Conservation (phyloP, 2,113 vertebrate genomes). For the Tragelaphus strepsiceros region DNA sequence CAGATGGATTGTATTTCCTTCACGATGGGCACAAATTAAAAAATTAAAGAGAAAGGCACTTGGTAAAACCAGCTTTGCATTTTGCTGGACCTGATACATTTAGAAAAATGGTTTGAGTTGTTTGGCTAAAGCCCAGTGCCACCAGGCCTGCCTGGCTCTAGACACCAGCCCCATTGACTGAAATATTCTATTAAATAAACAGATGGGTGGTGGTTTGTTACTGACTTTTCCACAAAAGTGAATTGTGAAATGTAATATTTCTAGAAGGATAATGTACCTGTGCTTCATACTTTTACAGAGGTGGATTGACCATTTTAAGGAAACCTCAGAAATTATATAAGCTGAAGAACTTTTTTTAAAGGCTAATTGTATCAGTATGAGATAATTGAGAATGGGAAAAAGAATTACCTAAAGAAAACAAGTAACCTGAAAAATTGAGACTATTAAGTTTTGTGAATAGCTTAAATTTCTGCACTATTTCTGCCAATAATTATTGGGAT, state of each 20-base stretch:
- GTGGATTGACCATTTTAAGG: background rate
- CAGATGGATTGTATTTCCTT: constrained; percentile 70
- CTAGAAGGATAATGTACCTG: background rate
- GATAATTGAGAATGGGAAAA: background rate
- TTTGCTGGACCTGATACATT: constrained; percentile 45
- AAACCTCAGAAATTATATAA: background rate
- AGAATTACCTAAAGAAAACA: background rate
- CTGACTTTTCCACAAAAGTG: constrained; percentile 1
- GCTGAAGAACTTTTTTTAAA: background rate
- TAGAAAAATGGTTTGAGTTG: constrained; percentile 49
- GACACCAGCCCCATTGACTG: constrained; percentile 8
- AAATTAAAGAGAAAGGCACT: constrained; percentile 63
- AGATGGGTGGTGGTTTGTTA: constrained; percentile 8
- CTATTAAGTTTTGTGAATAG: background rate
- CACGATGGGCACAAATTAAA: constrained; percentile 66
- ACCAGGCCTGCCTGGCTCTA: constrained; percentile 38
- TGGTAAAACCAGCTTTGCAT: constrained; percentile 54
- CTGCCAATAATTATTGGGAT: background rate
- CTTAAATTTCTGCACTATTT: background rate
- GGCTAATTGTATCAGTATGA: background rate
- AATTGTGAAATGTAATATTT: background rate
- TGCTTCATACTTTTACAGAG: background rate
- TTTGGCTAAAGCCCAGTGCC: constrained; percentile 55
- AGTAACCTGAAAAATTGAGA: background rate
- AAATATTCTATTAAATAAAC: constrained; percentile 31